Conservation (phyloP, 2,113 vertebrate species). For the Antechinus stuartii region DNA sequence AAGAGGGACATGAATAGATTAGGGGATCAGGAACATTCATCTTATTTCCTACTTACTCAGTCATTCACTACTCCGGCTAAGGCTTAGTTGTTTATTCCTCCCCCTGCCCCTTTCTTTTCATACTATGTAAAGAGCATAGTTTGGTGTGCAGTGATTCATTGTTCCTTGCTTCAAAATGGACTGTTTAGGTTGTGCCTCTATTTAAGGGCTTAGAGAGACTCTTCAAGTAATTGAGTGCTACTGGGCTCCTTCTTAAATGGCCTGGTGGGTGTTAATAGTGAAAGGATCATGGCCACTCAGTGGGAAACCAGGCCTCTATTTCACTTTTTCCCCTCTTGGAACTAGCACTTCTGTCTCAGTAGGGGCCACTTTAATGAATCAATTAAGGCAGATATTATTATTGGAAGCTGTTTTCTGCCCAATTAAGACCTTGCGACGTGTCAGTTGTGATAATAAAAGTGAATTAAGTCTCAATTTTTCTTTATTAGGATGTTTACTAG, state of each 20-base stretch:
- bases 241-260: slow-evolving; percentile 38
- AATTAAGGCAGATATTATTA: slow-evolving; percentile 84
- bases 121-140: not conserved
- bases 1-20: not conserved
- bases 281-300: slow-evolving; percentile 58
- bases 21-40: not conserved
- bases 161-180: not conserved
- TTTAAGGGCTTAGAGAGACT: not conserved
- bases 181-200: not conserved
- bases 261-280: slow-evolving; percentile 53
- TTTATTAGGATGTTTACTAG: slow-evolving; percentile 85
- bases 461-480: slow-evolving; percentile 84
- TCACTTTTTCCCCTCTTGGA: slow-evolving; percentile 35
- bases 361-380: slow-evolving; percentile 83
- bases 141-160: not conserved
- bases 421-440: slow-evolving; percentile 84
- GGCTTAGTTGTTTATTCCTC: not conserved
- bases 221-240: not conserved
- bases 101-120: not conserved
- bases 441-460: slow-evolving; percentile 85
- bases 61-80: not conserved
- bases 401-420: slow-evolving; percentile 84
- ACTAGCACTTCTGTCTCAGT: slow-evolving; percentile 76
- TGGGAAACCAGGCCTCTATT: slow-evolving; percentile 59
- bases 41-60: not conserved